Conservation (phyloP, 1,140 invertebrate species). For the Diploscapter pachys region DNA sequence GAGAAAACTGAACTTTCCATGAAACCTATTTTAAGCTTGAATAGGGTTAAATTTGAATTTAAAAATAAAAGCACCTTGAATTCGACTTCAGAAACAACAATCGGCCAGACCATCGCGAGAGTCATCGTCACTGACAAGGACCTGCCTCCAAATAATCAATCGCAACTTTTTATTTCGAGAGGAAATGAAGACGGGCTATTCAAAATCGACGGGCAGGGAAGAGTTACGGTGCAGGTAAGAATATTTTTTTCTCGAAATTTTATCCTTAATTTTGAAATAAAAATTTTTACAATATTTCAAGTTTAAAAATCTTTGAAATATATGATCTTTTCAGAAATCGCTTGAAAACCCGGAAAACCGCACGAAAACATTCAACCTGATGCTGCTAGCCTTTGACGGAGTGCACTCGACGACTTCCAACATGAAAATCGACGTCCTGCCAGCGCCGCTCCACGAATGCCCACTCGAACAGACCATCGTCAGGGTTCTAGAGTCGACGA, state of each 20-base stretch:
- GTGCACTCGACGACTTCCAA: constrained; percentile 29
- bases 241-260: neutral
- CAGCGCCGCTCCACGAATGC: neutral
- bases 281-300: neutral
- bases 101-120: constrained; percentile 22
- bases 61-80: no score
- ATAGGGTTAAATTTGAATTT: no score
- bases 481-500: neutral
- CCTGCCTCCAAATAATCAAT: constrained; percentile 31
- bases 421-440: constrained; percentile 4
- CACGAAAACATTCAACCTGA: constrained; percentile 12
- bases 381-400: constrained; percentile 38
- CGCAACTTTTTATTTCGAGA: constrained; percentile 27
- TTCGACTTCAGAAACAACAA: no score
- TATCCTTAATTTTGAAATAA: neutral
- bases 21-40: no score
- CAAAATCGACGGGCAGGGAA: constrained; percentile 12
- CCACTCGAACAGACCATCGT: neutral
- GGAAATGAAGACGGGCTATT: constrained; percentile 37
- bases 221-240: neutral
- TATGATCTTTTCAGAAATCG: no score
- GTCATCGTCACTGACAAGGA: constrained; percentile 36
- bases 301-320: no score
- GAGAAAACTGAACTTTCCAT: no score
- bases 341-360: no score